phyloP scores from a whole-genome alignment of 2,113 vertebrate species.

The Phalacrocorax pelagicus region DNA sequence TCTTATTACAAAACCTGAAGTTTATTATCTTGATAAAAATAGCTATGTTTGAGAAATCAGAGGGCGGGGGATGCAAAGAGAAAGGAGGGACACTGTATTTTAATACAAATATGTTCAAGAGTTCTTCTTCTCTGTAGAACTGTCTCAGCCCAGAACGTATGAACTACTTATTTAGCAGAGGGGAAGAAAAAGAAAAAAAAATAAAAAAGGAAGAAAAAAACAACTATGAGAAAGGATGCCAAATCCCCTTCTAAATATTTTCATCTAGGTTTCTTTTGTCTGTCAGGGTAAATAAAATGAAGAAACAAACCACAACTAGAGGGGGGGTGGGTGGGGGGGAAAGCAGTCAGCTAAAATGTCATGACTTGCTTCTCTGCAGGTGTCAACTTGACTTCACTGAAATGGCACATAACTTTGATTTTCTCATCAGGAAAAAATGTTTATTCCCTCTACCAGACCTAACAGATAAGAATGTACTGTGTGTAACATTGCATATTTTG shows the following conservation, averaged over 20 bases:
- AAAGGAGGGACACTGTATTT: background rate
- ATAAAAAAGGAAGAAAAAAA: background rate
- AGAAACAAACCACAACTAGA: conserved; percentile 28
- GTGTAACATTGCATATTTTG: background rate
- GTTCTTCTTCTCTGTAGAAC: background rate
- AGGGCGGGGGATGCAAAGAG: background rate
- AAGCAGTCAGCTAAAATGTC: conserved; percentile 62
- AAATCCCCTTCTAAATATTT: conserved; percentile 56
- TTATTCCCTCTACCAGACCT: conserved; percentile 48
- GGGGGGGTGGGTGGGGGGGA: accelerated
- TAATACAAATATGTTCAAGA: background rate
- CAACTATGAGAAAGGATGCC: background rate
- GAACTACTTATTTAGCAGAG: background rate
- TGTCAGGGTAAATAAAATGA: conserved; percentile 64
- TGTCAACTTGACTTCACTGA: conserved; percentile 60
- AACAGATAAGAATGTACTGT: conserved; percentile 34
- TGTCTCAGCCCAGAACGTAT: background rate
- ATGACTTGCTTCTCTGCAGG: conserved; percentile 64
- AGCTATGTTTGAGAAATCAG: background rate
- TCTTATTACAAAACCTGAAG: conserved; percentile 1
- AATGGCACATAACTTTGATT: conserved; percentile 67
- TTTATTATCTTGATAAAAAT: conserved; percentile 36
- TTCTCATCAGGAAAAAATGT: conserved; percentile 68
- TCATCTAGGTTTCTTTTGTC: conserved; percentile 33
- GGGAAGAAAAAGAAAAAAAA: background rate